Base-by-base conservation (phyloP, 2,888 invertebrate genomes). In the Callyntrura guangdongensis region DNA sequence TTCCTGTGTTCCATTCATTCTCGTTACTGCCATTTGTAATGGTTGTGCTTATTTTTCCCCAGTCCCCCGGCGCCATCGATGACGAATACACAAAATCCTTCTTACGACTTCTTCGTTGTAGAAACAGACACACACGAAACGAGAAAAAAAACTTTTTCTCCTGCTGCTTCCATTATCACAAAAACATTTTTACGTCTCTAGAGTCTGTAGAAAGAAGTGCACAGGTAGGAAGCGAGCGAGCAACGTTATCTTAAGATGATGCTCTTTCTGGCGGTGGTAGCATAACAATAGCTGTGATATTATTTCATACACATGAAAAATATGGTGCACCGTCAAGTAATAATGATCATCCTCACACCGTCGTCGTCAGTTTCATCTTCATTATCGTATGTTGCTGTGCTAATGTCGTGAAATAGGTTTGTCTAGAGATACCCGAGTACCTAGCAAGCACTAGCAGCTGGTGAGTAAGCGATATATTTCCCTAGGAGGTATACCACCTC, bases 51-150 rank as follows among this genome's bases (percentile, higher is more conserved):
- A 56, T 56, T 56, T 56, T 56, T n/a, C 56, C 17, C 53, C 56
- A 69, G 11, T 69, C 69, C 69, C 69, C 69, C 36, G 69, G 36
- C 69, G 69, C 69, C 69, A 17, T 69, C 36, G 69, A 69, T 69
- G 69, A 69, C 69, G 69, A 45, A 69, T 69, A 69, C 36, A 36
- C 36, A 17, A n/a, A 36, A n/a, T 69, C 27, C 27, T 36, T 45
- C 36, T 8, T 69, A 5, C 69, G 4, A 11, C 20, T 11, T 64
- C 61, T 64, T 25, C 9, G n/a, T 22, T 5, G 3, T 53, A n/a
- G 5, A 53, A 9, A 9, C n/a, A n/a, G 1, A n/a, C 14, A 53
- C 14, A 53, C 53, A 53, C n/a, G 11, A 17, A 22, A 17, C 20
- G 12, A 22, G 22, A 27, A 67, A 22, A 67, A 67, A 67, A 27